phyloP scores from a whole-genome alignment of 1,140 invertebrate species.

The Drosophila melanica region DNA sequence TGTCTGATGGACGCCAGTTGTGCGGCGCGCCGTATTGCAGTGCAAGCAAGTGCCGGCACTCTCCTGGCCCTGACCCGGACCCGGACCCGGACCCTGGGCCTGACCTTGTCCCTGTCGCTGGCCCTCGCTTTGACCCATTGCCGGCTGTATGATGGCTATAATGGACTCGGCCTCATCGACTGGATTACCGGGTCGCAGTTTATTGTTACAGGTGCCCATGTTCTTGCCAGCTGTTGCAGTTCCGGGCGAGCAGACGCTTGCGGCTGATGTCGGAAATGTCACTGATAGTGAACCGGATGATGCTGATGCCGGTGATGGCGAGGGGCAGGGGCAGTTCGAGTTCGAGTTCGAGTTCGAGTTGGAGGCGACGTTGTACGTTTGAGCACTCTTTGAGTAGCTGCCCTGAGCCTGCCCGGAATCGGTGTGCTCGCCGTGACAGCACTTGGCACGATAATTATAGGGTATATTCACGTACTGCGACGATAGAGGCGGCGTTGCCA shows the following conservation, averaged over 20 bases:
- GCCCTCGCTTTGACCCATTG: background rate
- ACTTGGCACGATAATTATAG: conserved; percentile 69
- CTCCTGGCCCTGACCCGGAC: conserved; percentile 4
- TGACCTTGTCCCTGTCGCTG: conserved; percentile 6
- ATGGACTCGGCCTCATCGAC: conserved; percentile 44
- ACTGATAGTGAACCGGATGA: background rate
- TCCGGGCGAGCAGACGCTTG: conserved; percentile 44
- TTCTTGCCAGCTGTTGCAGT: conserved; percentile 15
- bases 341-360: background rate
- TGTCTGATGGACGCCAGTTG: conserved; percentile 83
- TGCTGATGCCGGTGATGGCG: conserved; percentile 39
- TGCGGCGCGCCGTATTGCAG: conserved; percentile 78
- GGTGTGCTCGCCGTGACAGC: conserved; percentile 52
- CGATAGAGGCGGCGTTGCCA: conserved; percentile 6
- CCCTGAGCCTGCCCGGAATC: conserved; percentile 11
- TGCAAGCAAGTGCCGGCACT: conserved; percentile 70
- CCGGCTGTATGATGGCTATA: conserved; percentile 37
- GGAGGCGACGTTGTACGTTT: conserved; percentile 42
- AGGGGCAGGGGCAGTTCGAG: conserved; percentile 46
- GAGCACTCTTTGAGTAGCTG: conserved; percentile 46
- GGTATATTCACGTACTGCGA: conserved; percentile 67
- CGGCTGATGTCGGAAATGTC: conserved; percentile 27
- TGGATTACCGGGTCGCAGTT: conserved; percentile 10
- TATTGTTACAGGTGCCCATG: background rate
- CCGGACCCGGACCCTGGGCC: background rate